Evolutionary conservation across 2,888 invertebrate species (phyloP).

Genomic region (Dryadula phaetusa): DNA sequence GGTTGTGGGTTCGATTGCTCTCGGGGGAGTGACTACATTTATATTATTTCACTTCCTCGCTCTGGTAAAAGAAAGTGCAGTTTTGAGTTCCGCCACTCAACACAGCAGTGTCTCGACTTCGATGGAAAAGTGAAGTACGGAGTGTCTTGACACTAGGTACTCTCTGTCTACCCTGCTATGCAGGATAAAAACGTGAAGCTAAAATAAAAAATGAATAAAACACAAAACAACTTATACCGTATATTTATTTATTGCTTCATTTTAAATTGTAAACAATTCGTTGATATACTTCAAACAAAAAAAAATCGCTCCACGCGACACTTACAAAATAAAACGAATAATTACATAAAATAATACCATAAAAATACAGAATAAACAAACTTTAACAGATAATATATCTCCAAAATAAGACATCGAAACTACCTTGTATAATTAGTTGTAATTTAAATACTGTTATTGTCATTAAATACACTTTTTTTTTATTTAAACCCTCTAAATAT

Average conservation of each 20-base stretch:
- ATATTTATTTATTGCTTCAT: slow-evolving; percentile 75
- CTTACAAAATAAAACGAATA: slow-evolving; percentile 62
- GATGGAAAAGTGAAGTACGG: too few relatives aligned
- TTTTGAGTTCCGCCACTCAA: too few relatives aligned
- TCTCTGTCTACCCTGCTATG: too few relatives aligned
- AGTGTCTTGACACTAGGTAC: too few relatives aligned
- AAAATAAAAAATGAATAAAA: slow-evolving; percentile 52
- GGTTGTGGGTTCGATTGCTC: too few relatives aligned
- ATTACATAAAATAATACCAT: slow-evolving; percentile 75
- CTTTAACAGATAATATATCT: slow-evolving; percentile 77
- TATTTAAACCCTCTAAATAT: slow-evolving; percentile 49
- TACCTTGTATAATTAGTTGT: slow-evolving; percentile 54
- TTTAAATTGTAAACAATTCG: slow-evolving; percentile 80
- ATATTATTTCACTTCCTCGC: too few relatives aligned
- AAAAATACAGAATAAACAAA: slow-evolving; percentile 75
- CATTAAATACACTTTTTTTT: slow-evolving; percentile 70
- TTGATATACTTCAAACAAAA: slow-evolving; percentile 66
- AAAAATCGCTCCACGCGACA: slow-evolving; percentile 44
- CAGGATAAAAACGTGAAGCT: too few relatives aligned
- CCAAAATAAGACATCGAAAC: slow-evolving; percentile 71
- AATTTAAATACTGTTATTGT: slow-evolving; percentile 81
- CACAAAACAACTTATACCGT: slow-evolving; percentile 51
- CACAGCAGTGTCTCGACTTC: too few relatives aligned
- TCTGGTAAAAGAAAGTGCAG: too few relatives aligned
- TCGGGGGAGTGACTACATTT: too few relatives aligned